A percentile compares a stretch with the other conserved stretches of the same genome.
Conservation (phyloP, 2,888 invertebrate species). For the Eupeodes luniger region DNA sequence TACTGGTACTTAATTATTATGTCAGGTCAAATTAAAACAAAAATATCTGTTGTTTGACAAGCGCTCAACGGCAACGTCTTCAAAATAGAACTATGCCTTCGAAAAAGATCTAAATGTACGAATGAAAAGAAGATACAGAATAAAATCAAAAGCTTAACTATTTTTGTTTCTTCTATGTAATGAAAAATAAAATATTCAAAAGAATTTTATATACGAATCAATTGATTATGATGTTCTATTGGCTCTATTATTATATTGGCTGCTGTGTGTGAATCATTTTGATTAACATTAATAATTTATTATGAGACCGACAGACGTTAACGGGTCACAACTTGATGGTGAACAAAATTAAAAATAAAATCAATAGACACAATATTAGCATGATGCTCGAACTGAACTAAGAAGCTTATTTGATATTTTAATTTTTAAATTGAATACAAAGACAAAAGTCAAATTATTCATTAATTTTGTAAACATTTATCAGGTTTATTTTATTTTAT, state of each 20-base stretch:
- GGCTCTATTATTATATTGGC: constrained; percentile 1
- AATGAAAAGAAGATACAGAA: constrained; percentile 7
- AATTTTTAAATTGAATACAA: background rate
- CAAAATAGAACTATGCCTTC: background rate
- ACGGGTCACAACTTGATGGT: constrained; percentile 55
- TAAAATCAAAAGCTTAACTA: constrained; percentile 13
- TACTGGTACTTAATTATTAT: constrained; percentile 69
- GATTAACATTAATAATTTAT: constrained; percentile 70
- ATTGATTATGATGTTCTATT: constrained; percentile 56
- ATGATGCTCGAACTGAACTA: constrained; percentile 5
- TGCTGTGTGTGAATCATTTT: constrained; percentile 68
- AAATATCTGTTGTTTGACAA: constrained; percentile 29
- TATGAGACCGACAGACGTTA: constrained; percentile 19
- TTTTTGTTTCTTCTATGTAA: constrained; percentile 56
- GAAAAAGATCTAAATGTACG: background rate
- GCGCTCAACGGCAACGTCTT: constrained; percentile 6
- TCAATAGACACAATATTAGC: constrained; percentile 48
- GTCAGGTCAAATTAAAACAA: constrained; percentile 45
- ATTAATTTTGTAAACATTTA: constrained; percentile 27
- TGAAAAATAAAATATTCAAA: constrained; percentile 24
- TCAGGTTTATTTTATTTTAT: constrained; percentile 34
- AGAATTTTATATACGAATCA: constrained; percentile 62
- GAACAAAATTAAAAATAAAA: constrained; percentile 1
- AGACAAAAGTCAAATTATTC: constrained; percentile 22
- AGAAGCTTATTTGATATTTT: constrained; percentile 19